A percentile compares a stretch with the other conserved stretches of the same genome.
Conservation (phyloP, 2,113 vertebrate species). For the Zosterops borbonicus region DNA sequence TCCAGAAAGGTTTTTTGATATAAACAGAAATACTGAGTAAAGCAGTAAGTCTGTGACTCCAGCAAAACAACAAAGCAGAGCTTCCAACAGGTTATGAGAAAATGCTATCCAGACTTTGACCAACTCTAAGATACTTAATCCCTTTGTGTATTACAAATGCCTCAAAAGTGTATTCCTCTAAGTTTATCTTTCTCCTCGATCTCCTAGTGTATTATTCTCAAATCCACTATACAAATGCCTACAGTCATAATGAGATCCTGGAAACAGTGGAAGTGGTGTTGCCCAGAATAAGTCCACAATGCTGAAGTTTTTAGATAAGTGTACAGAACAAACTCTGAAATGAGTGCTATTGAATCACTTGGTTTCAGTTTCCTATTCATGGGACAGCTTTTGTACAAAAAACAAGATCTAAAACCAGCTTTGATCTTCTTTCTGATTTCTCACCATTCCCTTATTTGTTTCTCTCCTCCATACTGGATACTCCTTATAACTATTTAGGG, state of each 20-base stretch:
- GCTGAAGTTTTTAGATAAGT: constrained; percentile 23
- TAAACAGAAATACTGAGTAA: constrained; percentile 7
- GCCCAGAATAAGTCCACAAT: neutral
- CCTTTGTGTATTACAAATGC: neutral
- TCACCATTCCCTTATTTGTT: neutral
- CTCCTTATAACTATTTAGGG: neutral
- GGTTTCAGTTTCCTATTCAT: constrained; percentile 46
- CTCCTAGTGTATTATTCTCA: neutral
- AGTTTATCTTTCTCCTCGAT: constrained; percentile 17
- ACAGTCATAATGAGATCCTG: constrained; percentile 1
- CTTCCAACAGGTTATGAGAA: constrained; percentile 52
- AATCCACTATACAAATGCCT: neutral
- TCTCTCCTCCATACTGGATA: neutral
- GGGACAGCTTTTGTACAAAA: neutral
- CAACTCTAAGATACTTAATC: neutral
- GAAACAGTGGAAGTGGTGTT: constrained; percentile 23
- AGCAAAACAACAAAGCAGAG: constrained; percentile 2
- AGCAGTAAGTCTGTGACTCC: neutral
- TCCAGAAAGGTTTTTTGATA: neutral
- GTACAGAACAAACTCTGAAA: constrained; percentile 6
- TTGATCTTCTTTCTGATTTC: neutral
- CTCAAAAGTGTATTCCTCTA: constrained; percentile 12
- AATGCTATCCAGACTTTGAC: neutral
- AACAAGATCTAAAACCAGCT: neutral
- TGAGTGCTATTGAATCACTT: neutral